Evolutionary conservation across 2,888 invertebrate species (phyloP).

Genomic region (Hydropsyche betteni): DNA sequence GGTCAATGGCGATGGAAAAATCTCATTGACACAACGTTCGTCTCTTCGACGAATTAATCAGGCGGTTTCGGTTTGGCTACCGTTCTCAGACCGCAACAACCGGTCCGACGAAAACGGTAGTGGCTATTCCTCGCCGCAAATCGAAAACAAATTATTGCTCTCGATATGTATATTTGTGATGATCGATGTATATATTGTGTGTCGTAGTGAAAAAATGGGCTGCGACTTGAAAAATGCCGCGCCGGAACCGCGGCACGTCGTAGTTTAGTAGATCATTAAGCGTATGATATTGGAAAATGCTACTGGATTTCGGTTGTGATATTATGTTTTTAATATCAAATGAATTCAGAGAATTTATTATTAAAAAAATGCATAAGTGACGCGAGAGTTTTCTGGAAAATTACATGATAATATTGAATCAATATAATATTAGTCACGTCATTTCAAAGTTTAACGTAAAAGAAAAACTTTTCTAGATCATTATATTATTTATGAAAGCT

Average conservation of each 20-base stretch:
- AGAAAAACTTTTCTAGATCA: neutral
- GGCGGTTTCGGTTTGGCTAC: slow-evolving; percentile 14
- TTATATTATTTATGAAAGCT: slow-evolving; percentile 1
- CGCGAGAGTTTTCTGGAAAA: no score
- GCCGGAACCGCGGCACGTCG: slow-evolving; percentile 8
- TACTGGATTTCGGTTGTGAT: no score
- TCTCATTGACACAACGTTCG: no score
- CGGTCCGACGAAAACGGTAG: slow-evolving; percentile 35
- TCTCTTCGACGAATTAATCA: slow-evolving; percentile 4
- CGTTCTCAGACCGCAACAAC: slow-evolving; percentile 19
- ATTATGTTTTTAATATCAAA: no score
- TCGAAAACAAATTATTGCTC: slow-evolving; percentile 37
- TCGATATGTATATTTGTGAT: slow-evolving; percentile 5
- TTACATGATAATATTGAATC: no score
- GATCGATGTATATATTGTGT: no score
- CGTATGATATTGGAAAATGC: no score
- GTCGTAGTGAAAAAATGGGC: neutral
- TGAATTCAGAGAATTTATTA: no score
- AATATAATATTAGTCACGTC: neutral
- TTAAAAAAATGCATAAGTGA: no score
- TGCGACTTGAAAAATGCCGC: neutral
- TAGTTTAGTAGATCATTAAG: slow-evolving; percentile 4
- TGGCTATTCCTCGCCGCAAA: slow-evolving; percentile 32
- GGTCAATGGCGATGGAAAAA: no score
- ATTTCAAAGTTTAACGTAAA: neutral